Percentiles rank a stretch among this genome's conserved stretches.
Evolutionary conservation across 2,113 vertebrate species (phyloP).

Genomic region (Malurus cyaneus): DNA sequence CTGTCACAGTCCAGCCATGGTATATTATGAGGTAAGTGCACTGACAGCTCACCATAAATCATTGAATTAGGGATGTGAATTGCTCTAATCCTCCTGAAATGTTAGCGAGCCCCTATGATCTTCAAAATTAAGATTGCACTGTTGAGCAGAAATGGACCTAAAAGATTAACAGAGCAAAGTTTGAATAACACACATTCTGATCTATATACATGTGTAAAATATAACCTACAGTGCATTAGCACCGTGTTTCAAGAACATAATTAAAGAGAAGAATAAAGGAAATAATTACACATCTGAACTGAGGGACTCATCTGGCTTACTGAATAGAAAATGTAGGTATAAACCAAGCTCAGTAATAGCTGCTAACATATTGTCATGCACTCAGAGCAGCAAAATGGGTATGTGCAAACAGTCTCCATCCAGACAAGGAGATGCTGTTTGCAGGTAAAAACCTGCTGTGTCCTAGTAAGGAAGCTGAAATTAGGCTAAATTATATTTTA

Average conservation of each 20-base stretch:
- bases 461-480: not conserved
- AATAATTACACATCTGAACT: constrained; percentile 28
- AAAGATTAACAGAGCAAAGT: not conserved
- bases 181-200: not conserved
- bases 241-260: not conserved
- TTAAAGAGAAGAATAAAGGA: constrained; percentile 36
- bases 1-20: not conserved
- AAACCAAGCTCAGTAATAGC: not conserved
- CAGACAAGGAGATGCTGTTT: not conserved
- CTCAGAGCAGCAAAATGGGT: not conserved
- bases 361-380: not conserved
- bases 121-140: not conserved
- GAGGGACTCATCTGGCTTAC: constrained; percentile 19
- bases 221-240: not conserved
- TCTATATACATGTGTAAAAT: not conserved
- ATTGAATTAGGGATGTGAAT: not conserved
- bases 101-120: not conserved
- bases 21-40: not conserved
- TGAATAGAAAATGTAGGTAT: constrained; percentile 17
- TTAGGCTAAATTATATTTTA: not conserved
- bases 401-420: not conserved
- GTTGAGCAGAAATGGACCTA: not conserved
- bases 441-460: constrained; percentile 35
- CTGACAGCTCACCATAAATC: not conserved
- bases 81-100: not conserved